phyloP scores from a whole-genome alignment of 2,797 vertebrate genomes.

The Pipistrellus pygmaeus region DNA sequence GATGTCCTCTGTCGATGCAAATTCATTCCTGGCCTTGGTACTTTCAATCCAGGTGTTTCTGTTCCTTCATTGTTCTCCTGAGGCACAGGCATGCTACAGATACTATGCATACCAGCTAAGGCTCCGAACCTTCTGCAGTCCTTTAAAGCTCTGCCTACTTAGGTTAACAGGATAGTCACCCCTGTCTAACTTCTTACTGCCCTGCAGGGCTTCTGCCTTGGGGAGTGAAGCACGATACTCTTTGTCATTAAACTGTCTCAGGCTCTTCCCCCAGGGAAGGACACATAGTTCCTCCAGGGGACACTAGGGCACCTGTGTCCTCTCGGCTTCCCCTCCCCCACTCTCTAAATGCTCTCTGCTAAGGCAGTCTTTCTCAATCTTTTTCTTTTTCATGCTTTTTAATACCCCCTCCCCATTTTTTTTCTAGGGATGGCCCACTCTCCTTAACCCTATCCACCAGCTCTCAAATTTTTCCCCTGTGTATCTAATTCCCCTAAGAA shows the following conservation, averaged over 20 bases:
- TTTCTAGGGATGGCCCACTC: background rate
- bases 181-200: background rate
- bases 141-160: background rate
- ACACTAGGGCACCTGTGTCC: background rate
- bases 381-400: background rate
- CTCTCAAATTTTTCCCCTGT: background rate
- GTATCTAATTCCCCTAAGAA: background rate
- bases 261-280: background rate
- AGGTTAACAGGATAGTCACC: background rate
- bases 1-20: background rate
- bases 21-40: background rate
- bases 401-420: background rate
- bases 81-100: background rate
- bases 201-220: background rate
- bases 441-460: background rate
- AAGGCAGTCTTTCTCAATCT: background rate
- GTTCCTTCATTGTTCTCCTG: background rate
- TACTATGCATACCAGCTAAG: background rate
- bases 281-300: background rate
- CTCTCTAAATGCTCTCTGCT: background rate
- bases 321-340: background rate
- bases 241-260: background rate
- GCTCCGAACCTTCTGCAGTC: background rate
- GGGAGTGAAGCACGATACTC: background rate
- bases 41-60: background rate